These are phyloP conservation scores for Cryptus armator DNA, from an alignment of 2,888 invertebrate species.

Conservation along the genomic window DNA sequence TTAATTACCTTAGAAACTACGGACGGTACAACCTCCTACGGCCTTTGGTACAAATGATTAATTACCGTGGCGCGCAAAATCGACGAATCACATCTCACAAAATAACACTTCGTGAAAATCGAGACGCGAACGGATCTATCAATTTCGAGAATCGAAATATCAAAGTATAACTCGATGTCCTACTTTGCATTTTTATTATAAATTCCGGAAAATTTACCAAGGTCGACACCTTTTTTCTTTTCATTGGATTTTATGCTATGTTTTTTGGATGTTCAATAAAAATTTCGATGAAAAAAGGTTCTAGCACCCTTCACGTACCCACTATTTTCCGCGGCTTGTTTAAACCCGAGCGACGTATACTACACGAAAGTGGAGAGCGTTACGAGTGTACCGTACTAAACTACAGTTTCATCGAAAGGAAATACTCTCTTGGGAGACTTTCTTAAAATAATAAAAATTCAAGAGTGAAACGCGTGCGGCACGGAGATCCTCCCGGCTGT, in stretches of 20 bases:
- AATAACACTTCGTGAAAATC: no score
- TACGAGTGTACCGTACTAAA: constrained; percentile 10
- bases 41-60: no score
- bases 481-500: background rate
- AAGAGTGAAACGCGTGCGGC: constrained; percentile 10
- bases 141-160: no score
- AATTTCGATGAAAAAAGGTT: background rate
- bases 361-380: background rate
- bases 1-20: no score
- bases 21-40: no score
- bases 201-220: no score
- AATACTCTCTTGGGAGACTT: constrained; percentile 24
- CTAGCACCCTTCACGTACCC: background rate
- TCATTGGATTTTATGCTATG: background rate
- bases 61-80: no score
- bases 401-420: constrained; percentile 19
- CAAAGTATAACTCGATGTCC: no score
- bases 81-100: no score
- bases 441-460: constrained; percentile 45
- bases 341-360: background rate
- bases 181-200: no score
- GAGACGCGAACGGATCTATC: no score
- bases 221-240: no score
- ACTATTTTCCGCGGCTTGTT: background rate
- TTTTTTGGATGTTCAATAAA: background rate